Percentiles rank a stretch among this genome's conserved stretches.
phyloP scores from a whole-genome alignment of 1,140 invertebrate genomes.

The Nasonia longicornis region DNA sequence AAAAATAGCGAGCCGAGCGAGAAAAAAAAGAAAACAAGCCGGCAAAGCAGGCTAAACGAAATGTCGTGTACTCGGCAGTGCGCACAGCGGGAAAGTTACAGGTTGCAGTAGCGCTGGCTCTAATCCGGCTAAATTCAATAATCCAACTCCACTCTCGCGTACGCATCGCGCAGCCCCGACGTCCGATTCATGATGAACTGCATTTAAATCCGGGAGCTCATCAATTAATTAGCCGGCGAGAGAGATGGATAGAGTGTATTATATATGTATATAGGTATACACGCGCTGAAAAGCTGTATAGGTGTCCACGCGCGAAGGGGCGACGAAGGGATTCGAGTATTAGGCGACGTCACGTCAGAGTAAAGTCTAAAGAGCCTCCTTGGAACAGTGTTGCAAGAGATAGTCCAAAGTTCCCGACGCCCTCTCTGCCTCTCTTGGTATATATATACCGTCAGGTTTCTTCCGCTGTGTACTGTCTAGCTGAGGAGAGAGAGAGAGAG shows the following conservation, averaged over 20 bases:
- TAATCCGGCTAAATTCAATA: conserved; percentile 47
- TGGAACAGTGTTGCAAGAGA: conserved; percentile 65
- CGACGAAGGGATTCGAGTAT: conserved; percentile 66
- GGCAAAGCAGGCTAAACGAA: conserved; percentile 33
- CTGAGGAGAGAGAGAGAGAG: no score
- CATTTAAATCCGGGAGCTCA: conserved; percentile 58
- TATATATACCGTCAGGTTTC: conserved; percentile 33
- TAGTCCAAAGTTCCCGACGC: conserved; percentile 65
- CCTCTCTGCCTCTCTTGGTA: conserved; percentile 30
- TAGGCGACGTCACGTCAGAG: conserved; percentile 68
- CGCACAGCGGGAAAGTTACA: conserved; percentile 27
- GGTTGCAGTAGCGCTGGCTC: background rate
- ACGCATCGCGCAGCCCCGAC: background rate
- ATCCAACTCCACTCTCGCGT: conserved; percentile 30
- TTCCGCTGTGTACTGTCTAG: conserved; percentile 17
- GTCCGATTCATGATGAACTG: conserved; percentile 53
- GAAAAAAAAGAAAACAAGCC: background rate
- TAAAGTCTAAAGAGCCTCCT: conserved; percentile 68
- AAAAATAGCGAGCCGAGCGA: background rate
- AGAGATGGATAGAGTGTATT: conserved; percentile 47
- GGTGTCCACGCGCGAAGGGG: background rate
- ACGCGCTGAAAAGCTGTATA: no score
- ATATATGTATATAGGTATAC: background rate
- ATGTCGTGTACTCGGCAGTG: conserved; percentile 13
- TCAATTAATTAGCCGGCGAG: conserved; percentile 65